phyloP scores from a whole-genome alignment of 2,113 vertebrate species.

The Progne subis region DNA sequence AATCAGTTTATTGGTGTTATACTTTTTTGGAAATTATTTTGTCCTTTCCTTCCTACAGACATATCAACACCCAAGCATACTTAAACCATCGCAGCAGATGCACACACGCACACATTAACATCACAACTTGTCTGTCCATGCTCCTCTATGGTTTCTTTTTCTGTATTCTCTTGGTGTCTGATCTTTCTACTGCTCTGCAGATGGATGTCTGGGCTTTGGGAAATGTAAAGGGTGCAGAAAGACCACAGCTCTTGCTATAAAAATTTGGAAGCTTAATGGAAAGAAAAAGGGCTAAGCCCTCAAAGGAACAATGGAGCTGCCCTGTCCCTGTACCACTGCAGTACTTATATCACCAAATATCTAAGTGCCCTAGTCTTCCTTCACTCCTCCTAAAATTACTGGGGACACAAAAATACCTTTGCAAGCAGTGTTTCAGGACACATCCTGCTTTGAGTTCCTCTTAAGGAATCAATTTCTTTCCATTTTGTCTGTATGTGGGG shows the following conservation, averaged over 20 bases:
- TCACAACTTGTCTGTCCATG: neutral
- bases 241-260: neutral
- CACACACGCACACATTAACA: too few species aligned
- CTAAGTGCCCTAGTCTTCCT: neutral
- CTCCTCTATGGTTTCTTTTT: neutral
- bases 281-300: neutral
- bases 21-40: neutral
- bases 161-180: neutral
- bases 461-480: neutral
- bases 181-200: neutral
- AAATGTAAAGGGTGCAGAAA: neutral
- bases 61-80: neutral
- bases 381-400: neutral
- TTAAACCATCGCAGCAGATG: neutral
- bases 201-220: neutral
- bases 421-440: neutral
- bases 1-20: neutral
- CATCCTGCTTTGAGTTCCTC: neutral
- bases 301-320: neutral
- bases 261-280: neutral
- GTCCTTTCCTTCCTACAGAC: neutral
- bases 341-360: neutral
- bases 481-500: neutral
- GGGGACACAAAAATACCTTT: neutral
- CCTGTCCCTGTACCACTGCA: neutral